Percentiles rank a stretch among this genome's conserved stretches.
Conservation (phyloP, 2,888 invertebrate species). For the Apodemia hepburni region DNA sequence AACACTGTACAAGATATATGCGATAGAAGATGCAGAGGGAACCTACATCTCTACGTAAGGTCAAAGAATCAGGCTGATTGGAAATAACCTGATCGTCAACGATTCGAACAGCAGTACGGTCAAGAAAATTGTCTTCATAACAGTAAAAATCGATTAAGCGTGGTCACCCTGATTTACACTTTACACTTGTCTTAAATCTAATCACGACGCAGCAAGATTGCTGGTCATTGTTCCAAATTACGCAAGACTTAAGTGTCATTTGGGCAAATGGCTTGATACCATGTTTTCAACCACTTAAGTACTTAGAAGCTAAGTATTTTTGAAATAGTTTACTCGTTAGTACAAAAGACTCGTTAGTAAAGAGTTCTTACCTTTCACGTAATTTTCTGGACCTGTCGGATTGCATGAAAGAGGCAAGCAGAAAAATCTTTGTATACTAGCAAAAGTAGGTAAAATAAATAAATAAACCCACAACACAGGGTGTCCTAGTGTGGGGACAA, state of each 20-base stretch:
- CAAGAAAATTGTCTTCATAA: too few species aligned
- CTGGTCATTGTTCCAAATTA: constrained; percentile 28
- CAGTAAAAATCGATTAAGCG: background rate
- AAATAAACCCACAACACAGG: too few species aligned
- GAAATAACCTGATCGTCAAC: too few species aligned
- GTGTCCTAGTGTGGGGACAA: too few species aligned
- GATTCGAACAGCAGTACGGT: too few species aligned
- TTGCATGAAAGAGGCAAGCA: background rate
- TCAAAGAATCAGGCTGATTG: too few species aligned
- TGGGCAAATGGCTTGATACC: constrained; percentile 18
- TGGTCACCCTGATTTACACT: background rate
- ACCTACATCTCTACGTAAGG: too few species aligned
- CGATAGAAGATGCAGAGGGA: too few species aligned
- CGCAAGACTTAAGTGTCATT: constrained; percentile 28
- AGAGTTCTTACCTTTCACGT: background rate
- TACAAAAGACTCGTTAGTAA: background rate
- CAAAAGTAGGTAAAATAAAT: too few species aligned
- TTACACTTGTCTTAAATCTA: constrained; percentile 28
- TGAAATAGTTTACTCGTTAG: constrained; percentile 6
- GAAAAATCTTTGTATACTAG: too few species aligned
- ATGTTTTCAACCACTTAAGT: constrained; percentile 21
- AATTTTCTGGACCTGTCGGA: background rate
- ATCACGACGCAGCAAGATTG: constrained; percentile 32
- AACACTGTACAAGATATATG: too few species aligned
- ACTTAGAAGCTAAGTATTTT: constrained; percentile 8